Conservation (phyloP, 2,797 vertebrate species). For the Dicrostonyx torquatus region DNA sequence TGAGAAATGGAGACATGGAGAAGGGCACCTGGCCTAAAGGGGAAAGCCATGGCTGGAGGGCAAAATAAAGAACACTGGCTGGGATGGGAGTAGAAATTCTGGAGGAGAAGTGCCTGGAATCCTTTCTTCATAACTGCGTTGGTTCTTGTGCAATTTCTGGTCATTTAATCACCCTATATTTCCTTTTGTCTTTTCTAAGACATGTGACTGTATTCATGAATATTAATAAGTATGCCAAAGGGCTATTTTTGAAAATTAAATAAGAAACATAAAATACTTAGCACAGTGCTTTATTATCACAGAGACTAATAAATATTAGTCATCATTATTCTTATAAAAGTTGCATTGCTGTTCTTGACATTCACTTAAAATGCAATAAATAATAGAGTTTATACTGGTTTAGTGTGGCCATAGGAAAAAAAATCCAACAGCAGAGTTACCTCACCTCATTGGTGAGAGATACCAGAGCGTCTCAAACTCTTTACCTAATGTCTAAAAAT, state of each 20-base stretch:
- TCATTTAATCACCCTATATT: background rate
- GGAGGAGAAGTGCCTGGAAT: background rate
- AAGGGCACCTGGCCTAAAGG: background rate
- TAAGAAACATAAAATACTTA: slow-evolving; percentile 40
- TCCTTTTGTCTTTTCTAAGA: slow-evolving; percentile 16
- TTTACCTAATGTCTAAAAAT: background rate
- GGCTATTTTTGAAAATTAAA: slow-evolving; percentile 19
- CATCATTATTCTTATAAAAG: background rate
- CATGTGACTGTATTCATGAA: background rate
- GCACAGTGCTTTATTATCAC: background rate
- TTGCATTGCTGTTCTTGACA: background rate
- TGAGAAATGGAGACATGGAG: background rate
- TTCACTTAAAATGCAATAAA: background rate
- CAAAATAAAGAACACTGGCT: background rate
- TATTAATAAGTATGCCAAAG: background rate
- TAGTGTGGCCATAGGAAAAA: background rate
- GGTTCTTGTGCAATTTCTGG: background rate
- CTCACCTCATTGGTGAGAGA: background rate
- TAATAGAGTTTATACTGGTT: background rate
- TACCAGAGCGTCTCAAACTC: background rate
- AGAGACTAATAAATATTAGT: background rate
- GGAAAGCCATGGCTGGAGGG: background rate
- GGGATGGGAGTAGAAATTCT: background rate
- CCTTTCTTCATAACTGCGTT: background rate
- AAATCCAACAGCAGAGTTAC: background rate